A percentile compares a stretch with the other conserved stretches of the same genome.
Evolutionary conservation across 2,797 vertebrate genomes (phyloP).

Genomic region (Sparus aurata): DNA sequence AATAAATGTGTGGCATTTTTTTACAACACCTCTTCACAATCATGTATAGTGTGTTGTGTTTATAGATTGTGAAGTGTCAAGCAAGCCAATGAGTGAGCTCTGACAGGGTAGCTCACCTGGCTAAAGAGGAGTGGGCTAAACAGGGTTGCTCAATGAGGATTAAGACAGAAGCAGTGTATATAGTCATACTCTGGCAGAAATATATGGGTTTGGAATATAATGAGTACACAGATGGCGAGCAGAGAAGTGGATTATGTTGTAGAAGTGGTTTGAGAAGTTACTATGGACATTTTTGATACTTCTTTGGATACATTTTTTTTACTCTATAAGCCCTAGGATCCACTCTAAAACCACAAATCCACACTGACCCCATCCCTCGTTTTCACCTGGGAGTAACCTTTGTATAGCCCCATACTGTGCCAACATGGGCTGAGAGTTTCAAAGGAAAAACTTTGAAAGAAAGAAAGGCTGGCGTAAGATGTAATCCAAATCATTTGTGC

Average conservation of each 20-base stretch:
- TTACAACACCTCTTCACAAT: conserved; percentile 1
- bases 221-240: conserved; percentile 49
- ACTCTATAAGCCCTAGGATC: not conserved
- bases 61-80: not conserved
- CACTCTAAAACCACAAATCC: not conserved
- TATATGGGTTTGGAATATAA: conserved; percentile 28
- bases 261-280: conserved; percentile 28
- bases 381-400: not conserved
- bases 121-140: conserved; percentile 23
- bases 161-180: conserved; percentile 32
- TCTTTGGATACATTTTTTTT: conserved; percentile 19
- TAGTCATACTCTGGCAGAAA: conserved; percentile 30
- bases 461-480: not conserved
- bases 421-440: not conserved
- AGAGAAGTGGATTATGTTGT: conserved; percentile 43
- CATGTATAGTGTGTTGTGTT: not conserved
- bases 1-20: not conserved
- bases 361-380: conserved; percentile 2
- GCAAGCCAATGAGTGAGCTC: not conserved
- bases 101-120: not conserved
- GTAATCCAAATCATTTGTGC: not conserved
- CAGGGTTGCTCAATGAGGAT: conserved; percentile 16
- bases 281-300: conserved; percentile 24
- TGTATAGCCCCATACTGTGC: not conserved
- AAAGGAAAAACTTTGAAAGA: not conserved